phyloP scores from a whole-genome alignment of 2,888 invertebrate genomes.

The Drosophila rellima region DNA sequence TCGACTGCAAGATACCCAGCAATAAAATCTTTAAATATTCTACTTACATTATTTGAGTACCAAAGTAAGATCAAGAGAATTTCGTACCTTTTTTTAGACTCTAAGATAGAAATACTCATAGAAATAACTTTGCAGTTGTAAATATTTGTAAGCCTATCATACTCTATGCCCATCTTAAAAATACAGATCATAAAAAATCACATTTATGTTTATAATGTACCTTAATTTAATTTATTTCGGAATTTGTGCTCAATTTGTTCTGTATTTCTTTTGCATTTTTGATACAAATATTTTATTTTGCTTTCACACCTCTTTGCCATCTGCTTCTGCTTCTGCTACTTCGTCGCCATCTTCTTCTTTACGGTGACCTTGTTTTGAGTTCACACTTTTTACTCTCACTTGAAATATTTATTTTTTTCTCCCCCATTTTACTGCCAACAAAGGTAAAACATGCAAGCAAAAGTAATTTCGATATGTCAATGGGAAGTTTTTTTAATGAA shows the following conservation, averaged over 20 bases:
- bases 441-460: slow-evolving; percentile 6
- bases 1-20: background rate
- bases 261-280: slow-evolving; percentile 10
- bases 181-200: background rate
- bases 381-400: slow-evolving; percentile 26
- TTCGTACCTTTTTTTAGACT: no score
- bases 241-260: slow-evolving; percentile 6
- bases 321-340: background rate
- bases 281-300: slow-evolving; percentile 49
- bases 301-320: slow-evolving; percentile 35
- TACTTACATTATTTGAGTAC: background rate
- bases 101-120: no score
- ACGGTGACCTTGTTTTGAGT: slow-evolving; percentile 42
- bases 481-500: slow-evolving; percentile 1
- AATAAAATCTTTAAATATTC: background rate
- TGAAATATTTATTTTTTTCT: slow-evolving; percentile 11
- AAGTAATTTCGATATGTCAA: slow-evolving; percentile 11
- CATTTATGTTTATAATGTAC: slow-evolving; percentile 4
- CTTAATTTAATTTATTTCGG: slow-evolving; percentile 15
- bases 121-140: background rate
- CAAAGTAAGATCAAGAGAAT: background rate
- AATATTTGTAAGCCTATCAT: background rate
- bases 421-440: background rate
- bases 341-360: slow-evolving; percentile 4
- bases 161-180: background rate